Percentiles rank a stretch among this genome's conserved stretches.
Evolutionary conservation across 2,888 invertebrate species (phyloP).

Genomic region (Anarsia innoxiella): DNA sequence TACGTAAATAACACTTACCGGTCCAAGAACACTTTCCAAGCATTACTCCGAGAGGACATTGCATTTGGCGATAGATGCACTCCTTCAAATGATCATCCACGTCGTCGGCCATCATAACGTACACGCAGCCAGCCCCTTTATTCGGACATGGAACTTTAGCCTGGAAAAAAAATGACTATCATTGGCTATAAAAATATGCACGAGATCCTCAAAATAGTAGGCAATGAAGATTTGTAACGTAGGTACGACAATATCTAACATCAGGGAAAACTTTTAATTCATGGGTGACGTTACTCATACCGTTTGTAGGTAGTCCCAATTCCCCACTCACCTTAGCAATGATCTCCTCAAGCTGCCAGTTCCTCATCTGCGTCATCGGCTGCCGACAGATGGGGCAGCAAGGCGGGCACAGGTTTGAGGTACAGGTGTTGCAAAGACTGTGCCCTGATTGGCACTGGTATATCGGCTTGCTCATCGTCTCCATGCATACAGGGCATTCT

Average conservation of each 20-base stretch:
- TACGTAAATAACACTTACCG: no score
- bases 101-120: constrained; percentile 33
- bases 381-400: constrained; percentile 60
- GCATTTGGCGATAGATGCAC: constrained; percentile 57
- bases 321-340: constrained; percentile 49
- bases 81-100: constrained; percentile 55
- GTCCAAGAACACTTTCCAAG: constrained; percentile 63
- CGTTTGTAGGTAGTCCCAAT: no score
- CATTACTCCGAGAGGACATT: constrained; percentile 50
- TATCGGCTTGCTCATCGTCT: constrained; percentile 54
- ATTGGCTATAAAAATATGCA: no score
- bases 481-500: constrained; percentile 62
- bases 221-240: no score
- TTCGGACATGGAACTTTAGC: constrained; percentile 54
- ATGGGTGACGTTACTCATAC: no score
- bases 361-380: constrained; percentile 61
- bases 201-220: no score
- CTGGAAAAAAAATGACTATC: no score
- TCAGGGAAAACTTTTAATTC: no score
- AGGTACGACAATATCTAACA: no score
- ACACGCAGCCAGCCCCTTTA: constrained; percentile 46
- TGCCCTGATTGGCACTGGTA: constrained; percentile 61
- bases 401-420: constrained; percentile 39
- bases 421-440: constrained; percentile 55
- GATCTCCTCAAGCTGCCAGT: constrained; percentile 58